Evolutionary conservation across 2,113 vertebrate species (phyloP).

Genomic region (Pelecanus crispus): DNA sequence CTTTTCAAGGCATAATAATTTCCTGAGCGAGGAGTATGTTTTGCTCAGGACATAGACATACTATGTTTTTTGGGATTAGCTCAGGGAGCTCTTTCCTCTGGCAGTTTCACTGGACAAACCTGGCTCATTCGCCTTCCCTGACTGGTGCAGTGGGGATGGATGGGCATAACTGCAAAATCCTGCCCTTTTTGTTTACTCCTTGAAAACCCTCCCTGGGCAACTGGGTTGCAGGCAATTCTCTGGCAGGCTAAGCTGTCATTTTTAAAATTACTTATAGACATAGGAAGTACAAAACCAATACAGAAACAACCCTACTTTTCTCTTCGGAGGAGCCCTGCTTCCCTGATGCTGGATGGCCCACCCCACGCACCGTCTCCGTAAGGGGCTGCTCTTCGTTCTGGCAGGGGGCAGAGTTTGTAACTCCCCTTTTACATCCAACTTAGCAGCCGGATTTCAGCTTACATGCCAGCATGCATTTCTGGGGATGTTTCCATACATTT

Average conservation of each 20-base stretch:
- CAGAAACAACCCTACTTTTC: not conserved
- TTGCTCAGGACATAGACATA: not conserved
- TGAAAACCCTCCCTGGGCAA: not conserved
- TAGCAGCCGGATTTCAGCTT: not conserved
- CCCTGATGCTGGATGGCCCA: not conserved
- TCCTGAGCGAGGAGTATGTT: not conserved
- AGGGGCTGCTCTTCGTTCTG: not conserved
- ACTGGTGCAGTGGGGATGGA: not conserved
- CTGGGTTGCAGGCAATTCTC: not conserved
- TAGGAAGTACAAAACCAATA: not conserved
- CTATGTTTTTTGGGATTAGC: not conserved
- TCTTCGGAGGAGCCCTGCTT: not conserved
- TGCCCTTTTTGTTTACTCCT: not conserved
- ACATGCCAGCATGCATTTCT: not conserved
- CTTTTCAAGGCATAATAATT: not conserved
- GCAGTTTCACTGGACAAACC: not conserved
- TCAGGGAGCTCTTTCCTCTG: not conserved
- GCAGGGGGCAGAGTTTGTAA: not conserved
- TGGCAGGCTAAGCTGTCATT: not conserved
- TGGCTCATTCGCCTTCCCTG: fast-evolving
- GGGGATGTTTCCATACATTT: not conserved
- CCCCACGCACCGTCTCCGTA: fast-evolving
- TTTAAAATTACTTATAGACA: not conserved
- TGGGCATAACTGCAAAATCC: not conserved
- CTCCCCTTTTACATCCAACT: not conserved